Evolutionary conservation across 2,888 invertebrate species (phyloP), one percentile per base, ranked within the genome.

Genomic region (Phasia obesa): DNA sequence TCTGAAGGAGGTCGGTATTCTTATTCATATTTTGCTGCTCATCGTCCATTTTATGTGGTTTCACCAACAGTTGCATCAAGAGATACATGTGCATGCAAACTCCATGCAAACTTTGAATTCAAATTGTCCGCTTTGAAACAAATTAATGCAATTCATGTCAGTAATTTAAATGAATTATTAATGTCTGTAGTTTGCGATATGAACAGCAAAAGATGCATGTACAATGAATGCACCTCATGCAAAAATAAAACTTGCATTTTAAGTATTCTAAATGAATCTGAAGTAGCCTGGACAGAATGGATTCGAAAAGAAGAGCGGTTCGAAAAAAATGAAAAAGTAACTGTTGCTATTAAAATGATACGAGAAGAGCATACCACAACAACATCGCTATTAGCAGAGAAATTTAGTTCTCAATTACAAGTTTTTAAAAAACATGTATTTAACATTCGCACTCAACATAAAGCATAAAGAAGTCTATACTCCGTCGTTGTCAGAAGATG

Each of bases 141-240:
- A 53, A 53, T 53, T 70, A 70, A 70, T 70, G 70, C 57, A 70
- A 70, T 27, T 44, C 70, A 70, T 70, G 70, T 70, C 55, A 70
- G 70, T 57, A 70, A 70, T 70, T 70, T 70, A 70, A 70, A 70
- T 70, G 70, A 70, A 70, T 70, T 70, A 57, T 70, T 70, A 70
- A 70, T 70, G 70, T 70, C 57, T 70, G 70, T 70, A 70, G 70
- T 55, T 70, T 70, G 70, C 70, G 57, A 70, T 70, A 70, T 70
- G 57, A 70, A 70, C 55, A 70, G 57, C 55, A 51, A 25, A 51
- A 53, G 51, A 53, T 53, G 51, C 25, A 53, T 53, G 25, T 69
- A 55, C 55, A 55, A 69, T 69, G 69, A 69, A 69, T 69, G 55
- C 69, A 69, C 55, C 69, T 69, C 55, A 69, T 69, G 55, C 55